Base-by-base conservation (phyloP, 2,797 vertebrate species). In the Novumbra hubbsi region DNA sequence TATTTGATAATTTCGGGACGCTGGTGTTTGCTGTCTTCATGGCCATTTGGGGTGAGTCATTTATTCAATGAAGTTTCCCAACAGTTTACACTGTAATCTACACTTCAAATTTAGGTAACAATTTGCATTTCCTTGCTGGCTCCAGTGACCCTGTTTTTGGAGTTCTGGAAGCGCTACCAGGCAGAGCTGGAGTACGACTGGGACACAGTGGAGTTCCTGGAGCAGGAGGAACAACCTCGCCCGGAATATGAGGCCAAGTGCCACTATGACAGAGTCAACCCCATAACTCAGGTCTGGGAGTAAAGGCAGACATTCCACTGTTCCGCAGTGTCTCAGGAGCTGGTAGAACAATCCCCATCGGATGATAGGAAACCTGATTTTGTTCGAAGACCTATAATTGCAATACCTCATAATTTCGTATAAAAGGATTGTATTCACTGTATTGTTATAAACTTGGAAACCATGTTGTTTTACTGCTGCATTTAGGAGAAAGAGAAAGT, bases 1-100 rank as follows among this genome's bases (percentile, higher is more conserved):
- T 98, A 90, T 99, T 99, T 92, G 97, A 99, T 90, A 97, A 96
- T 88, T 98, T 91, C 92, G 96, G 96, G 81, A 99, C 96, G 0
- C 86, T 99, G 80, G 90, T 97, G 70, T 99, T 98, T 91, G 97
- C 97, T 19, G 94, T 97, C 73, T 98, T 99, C 87, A 99, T 99
- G 97, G 93, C 95, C 75, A 86, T 98, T 80, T 98, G 97, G 97
- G 96, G 97, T 99, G 90, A 95, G 97, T 86, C 30, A 71, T 64
- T 27, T 12, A 30, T 32, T 55, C 72, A 2, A 66, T 41, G 55
- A 5, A 30, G 11, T 15, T 32, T 34, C 32, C n/a, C 67, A 68
- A 45, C 8, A 57, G 15, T n/a, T 2, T 21, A n/a, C 55, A 19
- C 4, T 57, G 55, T 24, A 57, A 8, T 57, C 15, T 57, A 9